Evolutionary conservation across 1,140 invertebrate genomes (phyloP).

Genomic region (Magallana gigas): DNA sequence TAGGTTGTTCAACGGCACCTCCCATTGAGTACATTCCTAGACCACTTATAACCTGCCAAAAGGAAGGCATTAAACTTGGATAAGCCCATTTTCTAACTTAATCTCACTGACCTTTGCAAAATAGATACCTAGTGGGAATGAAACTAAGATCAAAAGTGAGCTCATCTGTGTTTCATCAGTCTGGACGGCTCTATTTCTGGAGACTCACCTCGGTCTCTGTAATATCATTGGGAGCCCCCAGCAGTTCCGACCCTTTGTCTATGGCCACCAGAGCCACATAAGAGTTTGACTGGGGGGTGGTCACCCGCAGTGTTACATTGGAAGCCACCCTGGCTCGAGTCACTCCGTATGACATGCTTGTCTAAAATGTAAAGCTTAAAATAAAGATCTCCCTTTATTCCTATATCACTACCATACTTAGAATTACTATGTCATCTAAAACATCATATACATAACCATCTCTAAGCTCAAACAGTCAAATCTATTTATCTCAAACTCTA

Average conservation of each 20-base stretch:
- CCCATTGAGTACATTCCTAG: neutral
- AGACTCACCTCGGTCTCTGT: slow-evolving; percentile 42
- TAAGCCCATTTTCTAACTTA: no score
- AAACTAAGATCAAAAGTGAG: no score
- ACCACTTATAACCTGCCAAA: neutral
- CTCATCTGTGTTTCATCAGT: no score
- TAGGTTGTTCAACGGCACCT: neutral
- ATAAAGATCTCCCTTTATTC: no score
- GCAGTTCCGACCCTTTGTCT: slow-evolving; percentile 45
- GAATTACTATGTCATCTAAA: no score
- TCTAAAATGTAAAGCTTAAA: neutral
- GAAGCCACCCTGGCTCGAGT: neutral
- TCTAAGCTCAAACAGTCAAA: no score
- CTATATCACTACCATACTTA: no score
- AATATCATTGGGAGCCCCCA: slow-evolving; percentile 35
- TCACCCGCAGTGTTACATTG: slow-evolving; percentile 29
- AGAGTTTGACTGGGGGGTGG: slow-evolving; percentile 12
- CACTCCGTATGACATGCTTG: slow-evolving; percentile 16
- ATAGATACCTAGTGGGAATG: no score
- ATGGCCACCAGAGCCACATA: slow-evolving; percentile 43
- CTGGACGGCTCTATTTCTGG: no score
- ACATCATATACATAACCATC: no score
- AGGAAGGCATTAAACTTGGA: no score
- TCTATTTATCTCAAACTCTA: no score
- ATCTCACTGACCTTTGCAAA: neutral